Evolutionary conservation across 1,140 invertebrate species (phyloP), one percentile per base, ranked within the genome.

Genomic region (Pseudomyrmex sp.): DNA sequence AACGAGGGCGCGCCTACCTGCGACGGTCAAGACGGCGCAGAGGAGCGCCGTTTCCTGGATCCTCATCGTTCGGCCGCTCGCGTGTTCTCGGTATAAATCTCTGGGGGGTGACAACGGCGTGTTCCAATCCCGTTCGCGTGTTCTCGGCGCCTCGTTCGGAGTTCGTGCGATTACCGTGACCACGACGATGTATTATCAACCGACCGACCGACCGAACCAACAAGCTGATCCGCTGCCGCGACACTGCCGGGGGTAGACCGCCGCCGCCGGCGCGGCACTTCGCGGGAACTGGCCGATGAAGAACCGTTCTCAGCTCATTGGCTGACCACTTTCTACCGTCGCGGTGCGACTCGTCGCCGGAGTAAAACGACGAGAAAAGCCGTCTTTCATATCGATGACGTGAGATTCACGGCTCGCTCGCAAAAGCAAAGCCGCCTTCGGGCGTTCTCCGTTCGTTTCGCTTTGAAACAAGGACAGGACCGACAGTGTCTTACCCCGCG

Each of bases 241-340:
- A 82, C 86, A 91, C 88, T 91, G 86, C 68, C 82, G 58, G 46
- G 54, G 68, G 15, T 86, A 77, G 23, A 75, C 73, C 83, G 86
- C 70, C 76, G 87, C 88, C 85, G 65, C 58, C 82, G 48, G 61
- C 20, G 83, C 89, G 88, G 85, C 82, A 89, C 89, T 91, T 85
- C 85, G 46, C 48, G 48, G 35, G 62, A 75, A 80, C 87, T 75
- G 73, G 74, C 85, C 76, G 72, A 89, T 88, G 54, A 89, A 84
- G 88, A 88, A 88, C 83, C 58, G 66, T 88, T 87, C 89, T 86
- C 84, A 91, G 90, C 91, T 88, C 86, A 93, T 93, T 93, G 93
- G 93, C 87, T 93, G 93, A 93, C 92, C 90, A 93, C 93, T 93
- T 93, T 93, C 93, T 93, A 93, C 90, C 90, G 89, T 83, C 88